Conservation (phyloP, 2,113 vertebrate species). For the Petroica traversi region DNA sequence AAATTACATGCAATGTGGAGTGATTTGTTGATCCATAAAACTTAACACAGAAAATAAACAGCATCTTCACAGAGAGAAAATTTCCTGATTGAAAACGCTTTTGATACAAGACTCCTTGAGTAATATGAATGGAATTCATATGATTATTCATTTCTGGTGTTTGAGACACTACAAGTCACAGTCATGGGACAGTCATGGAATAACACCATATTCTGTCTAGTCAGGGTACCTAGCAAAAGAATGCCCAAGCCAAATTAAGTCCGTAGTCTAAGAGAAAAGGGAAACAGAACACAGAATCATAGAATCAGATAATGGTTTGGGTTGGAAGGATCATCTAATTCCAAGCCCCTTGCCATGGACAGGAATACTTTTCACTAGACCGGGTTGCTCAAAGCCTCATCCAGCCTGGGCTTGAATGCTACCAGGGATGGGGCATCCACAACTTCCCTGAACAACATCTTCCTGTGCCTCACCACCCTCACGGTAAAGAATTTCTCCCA, state of each 20-base stretch:
- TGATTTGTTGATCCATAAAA: background rate
- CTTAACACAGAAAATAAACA: background rate
- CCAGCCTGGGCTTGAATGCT: background rate
- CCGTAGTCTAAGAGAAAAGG: background rate
- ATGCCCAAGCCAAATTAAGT: background rate
- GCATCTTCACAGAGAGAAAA: background rate
- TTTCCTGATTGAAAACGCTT: background rate
- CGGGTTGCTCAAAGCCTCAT: background rate
- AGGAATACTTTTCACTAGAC: background rate
- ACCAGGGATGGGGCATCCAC: background rate
- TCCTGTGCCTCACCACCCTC: background rate
- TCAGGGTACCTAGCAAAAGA: background rate
- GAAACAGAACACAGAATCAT: background rate
- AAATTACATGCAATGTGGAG: background rate
- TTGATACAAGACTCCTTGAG: background rate
- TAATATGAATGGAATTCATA: background rate
- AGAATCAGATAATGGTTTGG: background rate
- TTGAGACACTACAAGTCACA: background rate
- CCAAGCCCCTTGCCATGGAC: background rate
- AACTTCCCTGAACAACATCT: background rate
- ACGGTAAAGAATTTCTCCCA: background rate
- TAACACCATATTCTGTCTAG: background rate
- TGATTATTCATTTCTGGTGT: background rate
- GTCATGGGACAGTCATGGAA: background rate
- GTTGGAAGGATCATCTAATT: background rate